Evolutionary conservation across 2,888 invertebrate genomes (phyloP).

Genomic region (Neocrepidodera transversa): DNA sequence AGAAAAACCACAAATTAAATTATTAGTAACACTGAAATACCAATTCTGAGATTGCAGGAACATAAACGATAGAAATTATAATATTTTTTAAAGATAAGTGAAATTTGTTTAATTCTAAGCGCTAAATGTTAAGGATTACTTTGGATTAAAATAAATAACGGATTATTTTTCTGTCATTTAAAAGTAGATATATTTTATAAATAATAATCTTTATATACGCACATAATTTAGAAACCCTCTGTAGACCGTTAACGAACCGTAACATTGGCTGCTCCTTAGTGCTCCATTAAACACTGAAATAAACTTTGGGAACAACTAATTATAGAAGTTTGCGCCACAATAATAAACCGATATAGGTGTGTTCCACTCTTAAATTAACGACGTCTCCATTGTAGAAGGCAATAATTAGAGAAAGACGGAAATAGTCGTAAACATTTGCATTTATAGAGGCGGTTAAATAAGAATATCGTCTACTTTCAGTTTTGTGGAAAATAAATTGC

Average conservation of each 20-base stretch:
- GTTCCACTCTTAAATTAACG: slow-evolving; percentile 19
- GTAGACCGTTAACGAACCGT: slow-evolving; percentile 13
- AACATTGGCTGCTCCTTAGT: slow-evolving; percentile 14
- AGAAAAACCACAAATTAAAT: too few species aligned
- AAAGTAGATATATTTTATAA: too few species aligned
- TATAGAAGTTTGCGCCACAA: slow-evolving; percentile 36
- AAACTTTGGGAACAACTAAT: slow-evolving; percentile 29
- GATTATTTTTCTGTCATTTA: too few species aligned
- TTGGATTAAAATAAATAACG: too few species aligned
- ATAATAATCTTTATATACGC: too few species aligned
- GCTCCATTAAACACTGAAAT: slow-evolving; percentile 22
- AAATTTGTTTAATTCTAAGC: too few species aligned
- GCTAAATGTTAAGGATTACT: too few species aligned
- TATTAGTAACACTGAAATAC: too few species aligned
- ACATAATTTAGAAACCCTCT: neutral
- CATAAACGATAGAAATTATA: too few species aligned
- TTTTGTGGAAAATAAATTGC: too few species aligned
- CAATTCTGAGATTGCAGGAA: too few species aligned
- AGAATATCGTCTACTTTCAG: neutral
- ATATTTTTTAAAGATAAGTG: too few species aligned
- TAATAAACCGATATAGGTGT: slow-evolving; percentile 34
- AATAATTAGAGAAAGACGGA: slow-evolving; percentile 1
- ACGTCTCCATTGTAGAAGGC: neutral
- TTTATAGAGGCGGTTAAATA: neutral
- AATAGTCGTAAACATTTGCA: slow-evolving; percentile 6